Percentiles rank a stretch among this genome's conserved stretches.
These are phyloP conservation scores for Melieria picta DNA, from an alignment of 2,888 invertebrate species.

Conservation along the genomic window DNA sequence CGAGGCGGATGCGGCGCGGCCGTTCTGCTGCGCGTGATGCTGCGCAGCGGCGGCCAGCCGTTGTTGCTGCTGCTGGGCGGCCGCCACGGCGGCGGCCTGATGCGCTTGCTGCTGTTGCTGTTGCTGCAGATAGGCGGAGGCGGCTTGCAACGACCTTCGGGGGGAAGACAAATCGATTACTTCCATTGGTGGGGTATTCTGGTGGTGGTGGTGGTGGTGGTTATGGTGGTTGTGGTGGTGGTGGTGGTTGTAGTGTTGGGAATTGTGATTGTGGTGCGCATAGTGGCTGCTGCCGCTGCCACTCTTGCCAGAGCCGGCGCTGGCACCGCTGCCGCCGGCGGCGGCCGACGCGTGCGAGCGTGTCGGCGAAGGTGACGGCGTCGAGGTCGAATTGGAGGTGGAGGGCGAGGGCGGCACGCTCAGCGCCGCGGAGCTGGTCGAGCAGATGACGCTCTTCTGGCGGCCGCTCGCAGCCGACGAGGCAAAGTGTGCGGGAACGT, in stretches of 20 bases:
- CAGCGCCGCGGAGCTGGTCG: conserved; percentile 51
- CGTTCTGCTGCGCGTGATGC: conserved; percentile 56
- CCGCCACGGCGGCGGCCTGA: conserved; percentile 49
- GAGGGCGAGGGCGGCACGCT: conserved; percentile 43
- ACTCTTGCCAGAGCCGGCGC: conserved; percentile 37
- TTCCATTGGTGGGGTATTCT: conserved; percentile 58
- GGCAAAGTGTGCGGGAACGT: conserved; percentile 55
- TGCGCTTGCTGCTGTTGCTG: conserved; percentile 54
- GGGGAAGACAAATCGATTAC: conserved; percentile 69
- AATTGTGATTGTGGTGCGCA: conserved; percentile 41
- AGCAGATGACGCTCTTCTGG: conserved; percentile 65
- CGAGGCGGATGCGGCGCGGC: conserved; percentile 42
- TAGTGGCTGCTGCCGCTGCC: conserved; percentile 13
- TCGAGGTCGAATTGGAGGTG: conserved; percentile 40
- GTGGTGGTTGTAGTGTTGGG: conserved; percentile 49
- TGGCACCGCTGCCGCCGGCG: not conserved
- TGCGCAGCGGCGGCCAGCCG: conserved; percentile 50
- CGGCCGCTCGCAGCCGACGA: conserved; percentile 45
- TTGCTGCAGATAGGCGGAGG: conserved; percentile 55
- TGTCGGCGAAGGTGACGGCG: conserved; percentile 49
- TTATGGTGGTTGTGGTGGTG: conserved; percentile 53
- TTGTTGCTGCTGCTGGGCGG: conserved; percentile 51
- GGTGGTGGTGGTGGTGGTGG: conserved; percentile 33
- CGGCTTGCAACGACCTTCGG: conserved; percentile 66
- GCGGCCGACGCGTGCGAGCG: conserved; percentile 36